A percentile compares a stretch with the other conserved stretches of the same genome.
These are phyloP conservation scores for Trididemnum clinides DNA, from an alignment of 23 tunicate species.

Conservation along the genomic window DNA sequence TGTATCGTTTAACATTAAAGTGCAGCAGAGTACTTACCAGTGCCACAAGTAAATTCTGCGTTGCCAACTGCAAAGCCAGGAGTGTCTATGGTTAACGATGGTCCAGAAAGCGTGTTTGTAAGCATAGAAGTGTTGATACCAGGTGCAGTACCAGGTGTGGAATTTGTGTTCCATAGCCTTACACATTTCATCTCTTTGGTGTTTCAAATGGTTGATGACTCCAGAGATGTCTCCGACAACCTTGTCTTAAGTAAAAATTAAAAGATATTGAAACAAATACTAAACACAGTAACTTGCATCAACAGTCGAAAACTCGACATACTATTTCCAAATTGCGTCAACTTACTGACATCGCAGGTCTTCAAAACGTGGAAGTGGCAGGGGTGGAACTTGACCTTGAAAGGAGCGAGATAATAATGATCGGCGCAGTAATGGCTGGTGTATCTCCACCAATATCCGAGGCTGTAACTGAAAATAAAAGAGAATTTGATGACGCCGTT, in stretches of 20 bases:
- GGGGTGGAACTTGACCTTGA: conserved; percentile 19
- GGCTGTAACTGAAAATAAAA: conserved; percentile 1
- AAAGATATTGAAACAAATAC: no score
- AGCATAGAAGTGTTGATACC: conserved; percentile 9
- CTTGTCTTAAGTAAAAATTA: background rate
- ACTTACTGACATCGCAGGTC: conserved; percentile 52
- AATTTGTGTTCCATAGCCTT: background rate
- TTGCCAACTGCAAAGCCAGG: background rate
- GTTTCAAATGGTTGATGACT: conserved; percentile 13
- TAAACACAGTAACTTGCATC: no score
- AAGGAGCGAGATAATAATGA: conserved; percentile 31
- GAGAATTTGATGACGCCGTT: background rate
- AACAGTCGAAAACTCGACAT: no score
- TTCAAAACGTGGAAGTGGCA: conserved; percentile 34
- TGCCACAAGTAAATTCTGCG: background rate
- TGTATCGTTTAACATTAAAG: background rate
- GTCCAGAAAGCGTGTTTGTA: conserved; percentile 16
- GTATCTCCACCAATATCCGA: conserved; percentile 47
- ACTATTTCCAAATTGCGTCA: no score
- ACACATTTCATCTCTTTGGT: conserved; percentile 19
- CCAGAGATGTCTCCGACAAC: conserved; percentile 28
- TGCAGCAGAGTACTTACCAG: conserved; percentile 14
- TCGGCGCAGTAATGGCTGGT: background rate
- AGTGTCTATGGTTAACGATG: conserved; percentile 44
- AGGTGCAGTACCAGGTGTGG: conserved; percentile 34